These are phyloP conservation scores for Chaetodon auriga DNA, from an alignment of 2,113 vertebrate species.

Conservation along the genomic window DNA sequence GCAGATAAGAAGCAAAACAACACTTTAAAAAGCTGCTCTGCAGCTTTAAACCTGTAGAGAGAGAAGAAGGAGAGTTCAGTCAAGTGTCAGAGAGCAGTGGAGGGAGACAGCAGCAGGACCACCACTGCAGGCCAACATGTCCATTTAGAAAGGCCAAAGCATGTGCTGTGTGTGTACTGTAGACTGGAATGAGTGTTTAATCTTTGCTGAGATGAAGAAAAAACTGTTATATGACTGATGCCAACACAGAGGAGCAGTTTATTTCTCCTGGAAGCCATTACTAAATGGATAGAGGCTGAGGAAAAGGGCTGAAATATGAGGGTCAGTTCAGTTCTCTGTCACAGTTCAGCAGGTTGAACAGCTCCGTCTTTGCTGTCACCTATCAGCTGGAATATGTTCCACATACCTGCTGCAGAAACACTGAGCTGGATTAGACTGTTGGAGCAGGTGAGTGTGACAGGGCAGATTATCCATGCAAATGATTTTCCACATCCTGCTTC, in stretches of 20 bases:
- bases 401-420: conserved; percentile 27
- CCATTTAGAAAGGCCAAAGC: not conserved
- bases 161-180: not conserved
- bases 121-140: not conserved
- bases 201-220: too few relatives aligned
- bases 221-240: too few relatives aligned
- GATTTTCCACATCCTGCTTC: not conserved
- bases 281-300: not conserved
- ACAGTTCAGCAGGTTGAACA: conserved; percentile 30
- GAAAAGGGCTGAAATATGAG: not conserved
- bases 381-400: conserved; percentile 8
- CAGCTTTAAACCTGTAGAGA: not conserved
- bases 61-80: not conserved
- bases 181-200: not conserved
- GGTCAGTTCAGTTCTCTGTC: conserved; percentile 25
- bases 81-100: not conserved
- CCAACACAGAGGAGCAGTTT: too few relatives aligned
- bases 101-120: not conserved
- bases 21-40: not conserved
- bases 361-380: conserved; percentile 18
- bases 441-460: not conserved
- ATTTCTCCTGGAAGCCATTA: not conserved
- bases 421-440: not conserved
- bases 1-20: not conserved
- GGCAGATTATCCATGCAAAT: not conserved